Percentiles rank a stretch among this genome's conserved stretches.
These are phyloP conservation scores for Dreissena rostriformis DNA, from an alignment of 1,140 invertebrate genomes.

Conservation along the genomic window DNA sequence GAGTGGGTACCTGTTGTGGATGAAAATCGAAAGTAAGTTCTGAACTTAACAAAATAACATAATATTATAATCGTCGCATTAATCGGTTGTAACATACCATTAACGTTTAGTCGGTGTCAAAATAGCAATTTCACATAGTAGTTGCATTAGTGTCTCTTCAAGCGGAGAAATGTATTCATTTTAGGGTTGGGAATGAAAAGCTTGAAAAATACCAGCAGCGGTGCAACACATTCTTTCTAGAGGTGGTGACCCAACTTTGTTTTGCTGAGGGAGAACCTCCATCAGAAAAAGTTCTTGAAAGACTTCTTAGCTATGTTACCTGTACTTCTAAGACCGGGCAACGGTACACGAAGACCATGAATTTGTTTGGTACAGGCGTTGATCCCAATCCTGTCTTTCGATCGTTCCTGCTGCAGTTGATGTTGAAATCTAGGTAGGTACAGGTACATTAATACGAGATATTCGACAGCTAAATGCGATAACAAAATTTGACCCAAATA, in stretches of 20 bases:
- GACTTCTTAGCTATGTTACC: constrained; percentile 70
- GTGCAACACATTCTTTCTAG: constrained; percentile 75
- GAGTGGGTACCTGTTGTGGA: background rate
- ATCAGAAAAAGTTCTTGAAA: constrained; percentile 64
- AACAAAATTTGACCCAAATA: background rate
- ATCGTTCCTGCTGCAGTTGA: constrained; percentile 72
- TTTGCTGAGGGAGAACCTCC: constrained; percentile 70
- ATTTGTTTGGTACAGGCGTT: constrained; percentile 68
- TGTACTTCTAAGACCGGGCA: constrained; percentile 17
- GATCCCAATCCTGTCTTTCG: constrained; percentile 76
- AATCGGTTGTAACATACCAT: background rate
- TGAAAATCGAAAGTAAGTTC: constrained; percentile 2
- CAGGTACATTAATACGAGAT: background rate
- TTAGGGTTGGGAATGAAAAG: constrained; percentile 12
- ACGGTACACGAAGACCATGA: constrained; percentile 63
- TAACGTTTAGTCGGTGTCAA: background rate
- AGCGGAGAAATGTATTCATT: background rate
- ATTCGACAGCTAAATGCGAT: background rate
- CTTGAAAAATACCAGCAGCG: constrained; percentile 58
- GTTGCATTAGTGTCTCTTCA: background rate
- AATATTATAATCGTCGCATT: background rate
- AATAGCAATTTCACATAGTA: background rate
- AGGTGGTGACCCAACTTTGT: constrained; percentile 72
- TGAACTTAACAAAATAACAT: background rate
- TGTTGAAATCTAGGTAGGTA: constrained; percentile 66